Percentiles rank a stretch among this genome's conserved stretches.
Conservation (phyloP, 2,113 vertebrate species). For the Callaeas wilsoni region DNA sequence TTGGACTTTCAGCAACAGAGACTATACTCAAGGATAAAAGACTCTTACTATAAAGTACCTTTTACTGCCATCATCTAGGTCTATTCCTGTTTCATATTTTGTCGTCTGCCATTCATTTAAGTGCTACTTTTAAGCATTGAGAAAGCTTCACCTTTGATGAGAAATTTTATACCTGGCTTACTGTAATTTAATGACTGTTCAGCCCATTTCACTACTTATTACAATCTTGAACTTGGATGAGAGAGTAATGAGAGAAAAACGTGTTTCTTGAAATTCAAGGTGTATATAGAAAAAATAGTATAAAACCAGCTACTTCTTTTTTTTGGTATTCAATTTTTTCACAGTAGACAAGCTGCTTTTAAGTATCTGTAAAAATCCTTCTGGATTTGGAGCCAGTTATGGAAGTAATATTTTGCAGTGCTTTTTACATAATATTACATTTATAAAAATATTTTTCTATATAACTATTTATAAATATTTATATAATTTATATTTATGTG, state of each 20-base stretch:
- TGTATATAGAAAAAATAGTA: not conserved
- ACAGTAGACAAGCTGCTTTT: not conserved
- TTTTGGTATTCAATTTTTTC: not conserved
- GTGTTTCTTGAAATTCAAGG: not conserved
- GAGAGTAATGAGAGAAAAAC: not conserved
- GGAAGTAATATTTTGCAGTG: not conserved
- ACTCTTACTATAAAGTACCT: not conserved
- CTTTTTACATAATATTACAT: not conserved
- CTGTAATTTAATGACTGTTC: not conserved
- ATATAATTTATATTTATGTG: not conserved
- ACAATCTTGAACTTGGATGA: not conserved
- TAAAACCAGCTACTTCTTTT: not conserved
- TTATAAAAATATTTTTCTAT: not conserved
- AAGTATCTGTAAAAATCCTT: not conserved
- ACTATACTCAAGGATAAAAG: not conserved
- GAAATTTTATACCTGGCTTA: not conserved
- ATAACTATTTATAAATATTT: not conserved
- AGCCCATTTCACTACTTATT: not conserved
- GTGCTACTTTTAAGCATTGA: not conserved
- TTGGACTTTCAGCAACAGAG: not conserved
- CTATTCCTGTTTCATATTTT: not conserved
- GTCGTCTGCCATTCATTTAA: not conserved
- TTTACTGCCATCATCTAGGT: not conserved
- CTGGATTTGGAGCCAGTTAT: not conserved
- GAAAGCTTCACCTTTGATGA: not conserved